Conservation (phyloP, 2,113 vertebrate species). For the Sceloporus undulatus region DNA sequence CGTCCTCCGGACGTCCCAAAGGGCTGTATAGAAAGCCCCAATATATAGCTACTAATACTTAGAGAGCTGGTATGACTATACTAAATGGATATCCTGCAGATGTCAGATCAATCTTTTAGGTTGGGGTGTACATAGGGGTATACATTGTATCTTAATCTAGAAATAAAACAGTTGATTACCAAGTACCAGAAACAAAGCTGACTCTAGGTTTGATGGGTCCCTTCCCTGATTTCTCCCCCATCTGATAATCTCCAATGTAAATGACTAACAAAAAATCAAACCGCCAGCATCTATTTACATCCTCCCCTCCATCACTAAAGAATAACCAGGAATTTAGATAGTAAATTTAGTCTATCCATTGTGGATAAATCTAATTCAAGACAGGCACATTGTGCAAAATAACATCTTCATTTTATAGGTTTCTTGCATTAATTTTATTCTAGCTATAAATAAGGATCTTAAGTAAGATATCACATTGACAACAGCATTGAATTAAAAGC, state of each 20-base stretch:
- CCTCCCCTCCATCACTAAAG: not conserved
- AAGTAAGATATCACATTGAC: not conserved
- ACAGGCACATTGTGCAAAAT: constrained; percentile 12
- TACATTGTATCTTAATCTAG: not conserved
- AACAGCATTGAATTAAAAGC: constrained; percentile 54
- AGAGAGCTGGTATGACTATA: not conserved
- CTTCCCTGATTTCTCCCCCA: too few relatives aligned
- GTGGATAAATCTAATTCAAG: constrained; percentile 51
- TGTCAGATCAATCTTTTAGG: not conserved
- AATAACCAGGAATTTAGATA: constrained; percentile 41
- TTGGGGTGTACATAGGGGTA: not conserved
- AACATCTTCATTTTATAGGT: constrained; percentile 25
- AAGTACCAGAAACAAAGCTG: not conserved
- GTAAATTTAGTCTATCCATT: constrained; percentile 26
- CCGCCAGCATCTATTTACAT: constrained; percentile 30
- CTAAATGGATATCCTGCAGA: not conserved
- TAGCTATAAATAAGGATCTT: constrained; percentile 54
- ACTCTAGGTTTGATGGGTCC: not conserved
- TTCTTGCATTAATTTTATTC: constrained; percentile 58
- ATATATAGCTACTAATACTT: too few relatives aligned
- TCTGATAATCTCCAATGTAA: not conserved
- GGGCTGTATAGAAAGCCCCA: too few relatives aligned
- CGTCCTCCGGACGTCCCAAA: too few relatives aligned
- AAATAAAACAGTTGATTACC: not conserved
- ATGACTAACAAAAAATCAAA: constrained; percentile 36